These are phyloP conservation scores for Pelobates cultripes DNA, from an alignment of 2,797 vertebrate species.

Conservation along the genomic window DNA sequence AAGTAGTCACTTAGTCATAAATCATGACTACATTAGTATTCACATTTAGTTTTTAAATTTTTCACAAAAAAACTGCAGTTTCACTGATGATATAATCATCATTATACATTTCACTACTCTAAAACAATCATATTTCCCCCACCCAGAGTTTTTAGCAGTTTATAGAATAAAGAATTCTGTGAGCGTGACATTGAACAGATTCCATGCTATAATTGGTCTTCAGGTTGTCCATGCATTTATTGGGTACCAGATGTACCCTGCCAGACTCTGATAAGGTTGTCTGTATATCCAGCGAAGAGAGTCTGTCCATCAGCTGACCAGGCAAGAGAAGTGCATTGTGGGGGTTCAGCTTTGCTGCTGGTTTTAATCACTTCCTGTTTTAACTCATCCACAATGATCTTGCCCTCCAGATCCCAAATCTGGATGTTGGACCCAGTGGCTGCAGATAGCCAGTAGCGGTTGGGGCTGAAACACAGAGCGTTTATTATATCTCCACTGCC, in stretches of 20 bases:
- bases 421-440: constrained; percentile 97
- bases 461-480: constrained; percentile 95
- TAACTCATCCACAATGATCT: constrained; percentile 94
- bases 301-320: constrained; percentile 98
- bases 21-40: no score
- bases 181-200: background rate
- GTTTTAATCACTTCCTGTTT: constrained; percentile 96
- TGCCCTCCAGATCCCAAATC: constrained; percentile 97
- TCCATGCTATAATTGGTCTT: background rate
- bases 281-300: constrained; percentile 94
- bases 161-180: no score
- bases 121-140: no score
- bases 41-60: no score
- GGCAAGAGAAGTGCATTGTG: constrained; percentile 90
- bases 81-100: no score
- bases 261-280: constrained; percentile 96
- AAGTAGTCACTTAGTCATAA: no score
- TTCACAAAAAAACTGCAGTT: no score
- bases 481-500: constrained; percentile 95
- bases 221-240: constrained; percentile 64
- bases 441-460: constrained; percentile 96
- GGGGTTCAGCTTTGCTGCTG: constrained; percentile 93
- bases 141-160: no score
- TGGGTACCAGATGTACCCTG: constrained; percentile 95
- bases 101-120: no score